These are phyloP conservation scores for Epinephelus malabaricus DNA, from an alignment of 2,797 vertebrate species.

Conservation along the genomic window DNA sequence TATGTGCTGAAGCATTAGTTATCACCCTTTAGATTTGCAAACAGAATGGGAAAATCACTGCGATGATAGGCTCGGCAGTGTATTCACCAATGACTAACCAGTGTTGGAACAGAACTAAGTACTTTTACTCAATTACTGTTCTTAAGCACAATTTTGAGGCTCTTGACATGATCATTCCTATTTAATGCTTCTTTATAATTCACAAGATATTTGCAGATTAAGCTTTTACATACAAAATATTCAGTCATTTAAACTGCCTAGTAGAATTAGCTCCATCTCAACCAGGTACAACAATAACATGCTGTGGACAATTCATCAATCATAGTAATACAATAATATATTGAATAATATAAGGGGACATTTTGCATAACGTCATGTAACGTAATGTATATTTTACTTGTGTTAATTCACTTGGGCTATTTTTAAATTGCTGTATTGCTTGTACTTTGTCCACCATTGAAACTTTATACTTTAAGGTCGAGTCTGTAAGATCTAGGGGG, in stretches of 20 bases:
- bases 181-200: background rate
- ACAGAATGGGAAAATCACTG: conserved; percentile 3
- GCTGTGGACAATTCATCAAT: background rate
- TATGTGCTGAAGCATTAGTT: background rate
- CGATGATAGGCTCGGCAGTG: conserved; percentile 5
- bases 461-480: too few relatives aligned
- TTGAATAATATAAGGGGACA: background rate
- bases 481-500: too few relatives aligned
- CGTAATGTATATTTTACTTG: background rate
- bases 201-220: background rate
- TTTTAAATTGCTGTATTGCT: too few relatives aligned
- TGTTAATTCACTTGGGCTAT: too few relatives aligned
- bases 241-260: background rate
- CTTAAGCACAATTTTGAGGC: background rate
- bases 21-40: conserved; percentile 1
- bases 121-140: conserved; percentile 1
- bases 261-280: background rate
- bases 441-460: too few relatives aligned
- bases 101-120: background rate
- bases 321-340: background rate
- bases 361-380: background rate
- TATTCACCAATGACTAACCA: background rate
- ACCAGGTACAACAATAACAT: background rate
- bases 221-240: background rate
- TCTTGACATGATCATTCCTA: background rate